Percentiles rank a stretch among this genome's conserved stretches.
These are phyloP conservation scores for Danio jaintianensis DNA, from an alignment of 2,797 vertebrate species.

Conservation along the genomic window DNA sequence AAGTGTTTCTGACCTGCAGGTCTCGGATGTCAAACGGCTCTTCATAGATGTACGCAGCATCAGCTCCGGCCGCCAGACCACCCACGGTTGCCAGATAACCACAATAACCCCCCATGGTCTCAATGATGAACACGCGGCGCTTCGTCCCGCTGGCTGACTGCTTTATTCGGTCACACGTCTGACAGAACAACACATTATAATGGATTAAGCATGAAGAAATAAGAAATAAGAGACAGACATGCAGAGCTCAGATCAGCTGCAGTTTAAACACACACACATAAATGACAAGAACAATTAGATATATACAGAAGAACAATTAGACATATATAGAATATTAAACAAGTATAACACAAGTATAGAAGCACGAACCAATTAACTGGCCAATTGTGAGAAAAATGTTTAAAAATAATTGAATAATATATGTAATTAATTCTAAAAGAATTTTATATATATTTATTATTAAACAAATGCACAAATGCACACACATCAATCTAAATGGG, in stretches of 20 bases:
- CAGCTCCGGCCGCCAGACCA: slow-evolving; percentile 86
- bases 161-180: slow-evolving; percentile 95
- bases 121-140: slow-evolving; percentile 92
- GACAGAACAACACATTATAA: slow-evolving; percentile 39
- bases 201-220: background rate
- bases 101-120: slow-evolving; percentile 93
- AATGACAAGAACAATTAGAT: no score
- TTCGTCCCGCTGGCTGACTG: slow-evolving; percentile 93
- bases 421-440: background rate
- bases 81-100: slow-evolving; percentile 94
- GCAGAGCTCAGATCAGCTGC: background rate
- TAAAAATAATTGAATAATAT: no score
- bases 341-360: background rate
- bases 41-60: slow-evolving; percentile 90
- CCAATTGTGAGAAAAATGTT: background rate
- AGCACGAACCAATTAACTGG: slow-evolving; percentile 1
- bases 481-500: no score
- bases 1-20: slow-evolving; percentile 78
- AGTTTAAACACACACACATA: background rate
- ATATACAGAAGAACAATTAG: background rate
- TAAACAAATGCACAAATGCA: no score
- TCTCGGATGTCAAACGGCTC: slow-evolving; percentile 87
- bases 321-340: background rate
- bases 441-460: background rate
- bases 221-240: background rate